Percentiles rank a stretch among this genome's conserved stretches.
These are phyloP conservation scores for Lottia gigantea DNA, from an alignment of 2,888 invertebrate genomes.

Conservation along the genomic window DNA sequence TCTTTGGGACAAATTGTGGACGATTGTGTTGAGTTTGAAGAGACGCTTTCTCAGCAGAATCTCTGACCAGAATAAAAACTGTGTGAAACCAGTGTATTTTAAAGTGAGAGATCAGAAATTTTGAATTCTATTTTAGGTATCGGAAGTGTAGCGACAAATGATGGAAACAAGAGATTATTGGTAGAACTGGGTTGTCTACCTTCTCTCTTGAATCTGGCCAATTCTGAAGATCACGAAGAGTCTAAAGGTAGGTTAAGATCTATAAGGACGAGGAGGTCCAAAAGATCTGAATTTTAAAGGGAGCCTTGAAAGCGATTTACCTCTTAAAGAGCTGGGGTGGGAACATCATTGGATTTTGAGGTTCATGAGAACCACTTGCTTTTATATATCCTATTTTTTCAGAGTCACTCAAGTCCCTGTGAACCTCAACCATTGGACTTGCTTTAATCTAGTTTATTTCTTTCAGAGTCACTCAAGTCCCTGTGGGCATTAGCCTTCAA, in stretches of 20 bases:
- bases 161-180: slow-evolving; percentile 44
- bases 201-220: slow-evolving; percentile 30
- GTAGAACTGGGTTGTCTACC: slow-evolving; percentile 40
- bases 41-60: no score
- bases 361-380: no score
- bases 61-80: no score
- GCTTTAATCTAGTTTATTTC: not conserved
- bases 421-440: slow-evolving; percentile 14
- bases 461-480: slow-evolving; percentile 35
- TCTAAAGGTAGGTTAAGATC: slow-evolving; percentile 30
- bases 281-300: no score
- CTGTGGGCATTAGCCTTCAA: slow-evolving; percentile 49
- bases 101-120: no score
- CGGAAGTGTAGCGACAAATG: slow-evolving; percentile 41
- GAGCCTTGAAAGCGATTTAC: no score
- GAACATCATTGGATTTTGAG: no score
- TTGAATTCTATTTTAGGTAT: slow-evolving; percentile 30
- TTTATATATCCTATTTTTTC: not conserved
- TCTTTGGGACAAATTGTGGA: no score
- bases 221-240: slow-evolving; percentile 32
- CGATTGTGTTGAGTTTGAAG: no score
- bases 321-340: no score
- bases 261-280: no score
- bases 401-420: slow-evolving; percentile 40
- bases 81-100: no score